These are phyloP conservation scores for Ictalurus furcatus DNA, from an alignment of 2,113 vertebrate species.

Conservation along the genomic window DNA sequence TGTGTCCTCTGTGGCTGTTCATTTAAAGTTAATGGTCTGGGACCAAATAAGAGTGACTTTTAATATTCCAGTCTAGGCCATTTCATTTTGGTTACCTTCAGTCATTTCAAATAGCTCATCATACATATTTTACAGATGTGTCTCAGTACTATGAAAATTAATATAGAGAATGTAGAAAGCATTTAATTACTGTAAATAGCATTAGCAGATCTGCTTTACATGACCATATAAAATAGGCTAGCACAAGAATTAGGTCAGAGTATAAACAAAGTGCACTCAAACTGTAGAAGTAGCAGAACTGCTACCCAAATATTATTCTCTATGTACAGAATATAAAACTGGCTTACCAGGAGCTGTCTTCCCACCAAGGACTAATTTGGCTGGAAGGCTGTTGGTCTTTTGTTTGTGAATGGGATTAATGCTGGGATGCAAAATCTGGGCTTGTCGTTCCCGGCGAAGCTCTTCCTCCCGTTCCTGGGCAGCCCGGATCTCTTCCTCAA, in stretches of 20 bases:
- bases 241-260: background rate
- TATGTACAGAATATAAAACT: background rate
- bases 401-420: slow-evolving; percentile 70
- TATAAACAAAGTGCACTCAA: background rate
- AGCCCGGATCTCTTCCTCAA: slow-evolving; percentile 97
- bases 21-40: background rate
- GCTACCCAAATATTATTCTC: background rate
- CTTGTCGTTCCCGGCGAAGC: slow-evolving; percentile 86
- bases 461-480: slow-evolving; percentile 97
- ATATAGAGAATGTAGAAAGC: background rate
- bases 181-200: background rate
- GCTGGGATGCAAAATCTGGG: slow-evolving; percentile 66
- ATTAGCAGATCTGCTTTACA: background rate
- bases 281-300: background rate
- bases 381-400: slow-evolving; percentile 79
- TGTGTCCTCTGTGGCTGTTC: slow-evolving; percentile 3
- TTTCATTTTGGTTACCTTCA: slow-evolving; percentile 1
- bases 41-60: background rate
- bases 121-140: slow-evolving; percentile 11
- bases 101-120: background rate
- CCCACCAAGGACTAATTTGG: slow-evolving; percentile 74
- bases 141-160: background rate
- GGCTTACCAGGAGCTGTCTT: slow-evolving; percentile 87
- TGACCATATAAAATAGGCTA: background rate
- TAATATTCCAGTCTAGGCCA: background rate